Conservation (phyloP, 2,797 vertebrate species). For the Microctenopoma lineatum region DNA sequence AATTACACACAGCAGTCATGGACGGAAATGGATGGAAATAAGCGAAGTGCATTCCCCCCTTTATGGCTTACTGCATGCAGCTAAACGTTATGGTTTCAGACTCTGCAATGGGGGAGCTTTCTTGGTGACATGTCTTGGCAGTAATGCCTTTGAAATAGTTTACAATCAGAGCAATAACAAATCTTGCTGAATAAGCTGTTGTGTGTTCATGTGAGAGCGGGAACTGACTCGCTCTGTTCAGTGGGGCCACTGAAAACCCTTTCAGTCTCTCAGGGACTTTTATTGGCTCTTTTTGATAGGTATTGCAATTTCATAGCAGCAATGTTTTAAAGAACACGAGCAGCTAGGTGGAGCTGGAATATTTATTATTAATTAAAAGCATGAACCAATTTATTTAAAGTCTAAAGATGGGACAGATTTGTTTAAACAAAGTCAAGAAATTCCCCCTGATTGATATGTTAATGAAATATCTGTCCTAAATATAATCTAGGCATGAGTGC, state of each 20-base stretch:
- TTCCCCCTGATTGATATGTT: conserved; percentile 13
- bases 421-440: neutral
- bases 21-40: conserved; percentile 31
- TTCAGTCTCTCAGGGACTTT: conserved; percentile 7
- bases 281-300: conserved; percentile 9
- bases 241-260: conserved; percentile 13
- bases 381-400: neutral
- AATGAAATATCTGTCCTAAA: conserved; percentile 14
- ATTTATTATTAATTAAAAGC: conserved; percentile 1
- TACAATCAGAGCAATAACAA: conserved; percentile 45
- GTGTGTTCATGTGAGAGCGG: conserved; percentile 19
- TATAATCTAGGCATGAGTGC: neutral
- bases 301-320: neutral
- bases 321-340: conserved; percentile 13
- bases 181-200: conserved; percentile 47
- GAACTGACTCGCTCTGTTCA: conserved; percentile 10
- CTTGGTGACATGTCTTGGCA: conserved; percentile 27
- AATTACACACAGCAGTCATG: conserved; percentile 52
- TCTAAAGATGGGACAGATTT: conserved; percentile 4
- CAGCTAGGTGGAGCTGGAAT: conserved; percentile 1
- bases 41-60: conserved; percentile 24
- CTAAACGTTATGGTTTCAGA: conserved; percentile 33
- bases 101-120: conserved; percentile 26
- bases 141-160: conserved; percentile 39
- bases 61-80: conserved; percentile 17